phyloP scores from a whole-genome alignment of 2,113 vertebrate species.

The Bos taurus region DNA sequence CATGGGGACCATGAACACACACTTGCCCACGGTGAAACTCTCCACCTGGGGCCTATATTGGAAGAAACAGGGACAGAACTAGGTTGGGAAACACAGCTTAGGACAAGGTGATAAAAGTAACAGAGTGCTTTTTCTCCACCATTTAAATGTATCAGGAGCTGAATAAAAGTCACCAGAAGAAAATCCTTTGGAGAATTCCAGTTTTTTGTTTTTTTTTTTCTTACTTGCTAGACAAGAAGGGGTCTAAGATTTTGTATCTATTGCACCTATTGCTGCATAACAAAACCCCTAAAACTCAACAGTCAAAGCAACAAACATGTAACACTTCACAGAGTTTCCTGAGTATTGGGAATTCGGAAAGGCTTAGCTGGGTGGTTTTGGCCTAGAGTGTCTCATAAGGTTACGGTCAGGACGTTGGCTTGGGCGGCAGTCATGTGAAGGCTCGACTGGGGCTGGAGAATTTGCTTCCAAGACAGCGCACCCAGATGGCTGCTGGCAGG shows the following conservation, averaged over 20 bases:
- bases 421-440: neutral
- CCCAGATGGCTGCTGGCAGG: too few species aligned
- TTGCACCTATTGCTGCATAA: neutral
- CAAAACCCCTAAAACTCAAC: neutral
- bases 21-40: neutral
- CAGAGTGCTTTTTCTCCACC: neutral
- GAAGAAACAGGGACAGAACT: neutral
- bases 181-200: neutral
- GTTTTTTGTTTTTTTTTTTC: neutral
- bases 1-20: neutral
- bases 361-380: neutral
- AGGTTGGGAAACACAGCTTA: neutral
- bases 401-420: rapidly evolving
- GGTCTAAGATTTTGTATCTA: neutral
- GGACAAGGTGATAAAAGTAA: neutral
- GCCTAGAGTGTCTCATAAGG: neutral
- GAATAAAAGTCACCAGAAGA: neutral
- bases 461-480: neutral
- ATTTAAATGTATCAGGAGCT: neutral
- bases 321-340: neutral
- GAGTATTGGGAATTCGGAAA: neutral
- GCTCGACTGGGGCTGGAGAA: neutral
- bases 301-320: neutral
- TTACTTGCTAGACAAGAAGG: neutral
- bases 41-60: neutral